Base-by-base conservation (phyloP, 2,113 vertebrate species). In the Etheostoma spectabile region DNA sequence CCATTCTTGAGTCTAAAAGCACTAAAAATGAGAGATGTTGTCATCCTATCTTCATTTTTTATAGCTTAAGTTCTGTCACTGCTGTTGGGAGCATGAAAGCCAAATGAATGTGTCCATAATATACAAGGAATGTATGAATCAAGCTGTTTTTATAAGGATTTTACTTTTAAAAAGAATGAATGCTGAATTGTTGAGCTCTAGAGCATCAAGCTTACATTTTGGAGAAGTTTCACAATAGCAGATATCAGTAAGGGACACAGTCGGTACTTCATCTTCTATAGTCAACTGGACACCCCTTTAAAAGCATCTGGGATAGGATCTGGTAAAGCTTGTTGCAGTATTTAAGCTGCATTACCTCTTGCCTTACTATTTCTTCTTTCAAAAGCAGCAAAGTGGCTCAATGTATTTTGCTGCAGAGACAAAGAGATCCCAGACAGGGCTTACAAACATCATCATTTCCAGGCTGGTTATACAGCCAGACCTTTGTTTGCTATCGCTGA, bases 291-390 rank as follows among this genome's bases (percentile, higher is more conserved):
- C 67, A 64, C 42, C 33, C 51, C 60, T 61, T 63, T 57, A 63
- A 89, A 78, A 63, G 64, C 53, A 64, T 79, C 51, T 77, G 61
- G 74, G 68, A 88, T 16, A 18, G 46, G 76, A 83, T 78, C 76
- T 75, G 75, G 72, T 79, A 69, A 85, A 59, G 52, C 62, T 38
- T 81, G 68, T 38, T 83, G 70, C 48, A 74, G 64, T 65, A 45
- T 85, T 85, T 78, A 87, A 63, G 67, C 69, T 79, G 74, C 65
- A 74, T 60, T 80, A 65, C 46, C 59, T 61, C 33, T 65, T 64
- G 8, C 19, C 49, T 77, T 52, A 52, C 24, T 74, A 46, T 72
- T 79, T 70, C 69, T 24, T 46, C 53, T 70, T 62, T 73, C 30
- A 64, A 52, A 22, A 67, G 71, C 62, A 67, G 71, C 49, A 80